phyloP scores from a whole-genome alignment of 2,797 vertebrate genomes.

The Lacerta viridis region DNA sequence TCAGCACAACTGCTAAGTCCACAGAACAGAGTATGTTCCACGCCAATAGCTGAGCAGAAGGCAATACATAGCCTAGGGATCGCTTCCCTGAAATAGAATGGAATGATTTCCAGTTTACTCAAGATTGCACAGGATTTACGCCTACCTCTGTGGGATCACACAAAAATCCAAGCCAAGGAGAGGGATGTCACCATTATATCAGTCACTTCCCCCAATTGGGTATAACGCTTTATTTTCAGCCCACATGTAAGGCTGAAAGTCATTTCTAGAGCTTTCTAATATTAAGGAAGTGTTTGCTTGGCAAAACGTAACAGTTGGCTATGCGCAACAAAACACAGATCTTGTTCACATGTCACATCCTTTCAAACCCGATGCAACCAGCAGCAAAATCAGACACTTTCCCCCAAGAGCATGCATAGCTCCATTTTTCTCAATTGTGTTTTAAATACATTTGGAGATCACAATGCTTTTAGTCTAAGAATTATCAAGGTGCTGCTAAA shows the following conservation, averaged over 20 bases:
- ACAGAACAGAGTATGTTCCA: background rate
- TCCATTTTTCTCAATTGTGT: background rate
- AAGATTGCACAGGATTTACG: constrained; percentile 6
- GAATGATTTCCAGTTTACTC: constrained; percentile 17
- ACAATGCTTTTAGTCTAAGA: background rate
- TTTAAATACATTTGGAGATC: background rate
- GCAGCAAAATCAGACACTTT: background rate
- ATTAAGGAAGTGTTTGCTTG: background rate
- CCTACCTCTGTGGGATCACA: constrained; percentile 14
- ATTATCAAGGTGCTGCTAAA: constrained; percentile 4
- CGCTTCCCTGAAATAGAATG: background rate
- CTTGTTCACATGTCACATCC: background rate
- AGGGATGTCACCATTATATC: background rate
- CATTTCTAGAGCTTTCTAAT: background rate
- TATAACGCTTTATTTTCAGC: background rate
- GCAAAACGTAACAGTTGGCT: background rate
- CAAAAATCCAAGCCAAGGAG: background rate
- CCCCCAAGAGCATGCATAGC: background rate
- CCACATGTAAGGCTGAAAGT: background rate
- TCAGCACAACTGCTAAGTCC: background rate
- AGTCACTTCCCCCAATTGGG: background rate
- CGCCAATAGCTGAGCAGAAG: background rate
- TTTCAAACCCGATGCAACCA: background rate
- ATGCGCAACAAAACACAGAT: background rate
- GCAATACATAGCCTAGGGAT: background rate